Conservation (phyloP, 2,888 invertebrate genomes). For the Linyphia triangularis region DNA sequence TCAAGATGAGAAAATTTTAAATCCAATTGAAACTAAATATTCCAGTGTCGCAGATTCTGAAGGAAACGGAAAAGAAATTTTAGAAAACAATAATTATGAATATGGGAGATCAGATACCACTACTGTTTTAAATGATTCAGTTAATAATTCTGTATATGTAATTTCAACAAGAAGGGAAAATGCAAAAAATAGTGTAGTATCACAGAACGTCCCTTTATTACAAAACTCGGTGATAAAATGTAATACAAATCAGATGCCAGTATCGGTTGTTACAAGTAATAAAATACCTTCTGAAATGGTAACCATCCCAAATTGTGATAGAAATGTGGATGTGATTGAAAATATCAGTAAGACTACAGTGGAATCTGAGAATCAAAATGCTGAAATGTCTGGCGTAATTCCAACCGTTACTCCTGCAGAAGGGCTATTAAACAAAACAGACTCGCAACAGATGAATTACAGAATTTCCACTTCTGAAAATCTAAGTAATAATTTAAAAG, state of each 20-base stretch:
- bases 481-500: constrained; percentile 24
- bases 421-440: constrained; percentile 18
- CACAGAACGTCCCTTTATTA: neutral
- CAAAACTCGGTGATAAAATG: neutral
- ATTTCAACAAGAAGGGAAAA: neutral
- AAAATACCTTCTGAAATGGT: neutral
- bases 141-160: constrained; percentile 35
- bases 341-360: neutral
- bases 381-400: constrained; percentile 53
- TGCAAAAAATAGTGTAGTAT: neutral
- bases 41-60: neutral
- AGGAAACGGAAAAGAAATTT: neutral
- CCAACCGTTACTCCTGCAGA: neutral
- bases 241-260: neutral
- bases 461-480: constrained; percentile 63
- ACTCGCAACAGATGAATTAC: constrained; percentile 53
- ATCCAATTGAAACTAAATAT: constrained; percentile 1
- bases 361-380: constrained; percentile 19
- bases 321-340: neutral
- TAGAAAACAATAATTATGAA: neutral
- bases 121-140: constrained; percentile 21
- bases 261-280: neutral
- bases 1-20: constrained; percentile 35
- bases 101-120: neutral
- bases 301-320: neutral